A percentile compares a stretch with the other conserved stretches of the same genome.
These are phyloP conservation scores for Ennomos fuscantarius DNA, from an alignment of 2,888 invertebrate species.

Conservation along the genomic window DNA sequence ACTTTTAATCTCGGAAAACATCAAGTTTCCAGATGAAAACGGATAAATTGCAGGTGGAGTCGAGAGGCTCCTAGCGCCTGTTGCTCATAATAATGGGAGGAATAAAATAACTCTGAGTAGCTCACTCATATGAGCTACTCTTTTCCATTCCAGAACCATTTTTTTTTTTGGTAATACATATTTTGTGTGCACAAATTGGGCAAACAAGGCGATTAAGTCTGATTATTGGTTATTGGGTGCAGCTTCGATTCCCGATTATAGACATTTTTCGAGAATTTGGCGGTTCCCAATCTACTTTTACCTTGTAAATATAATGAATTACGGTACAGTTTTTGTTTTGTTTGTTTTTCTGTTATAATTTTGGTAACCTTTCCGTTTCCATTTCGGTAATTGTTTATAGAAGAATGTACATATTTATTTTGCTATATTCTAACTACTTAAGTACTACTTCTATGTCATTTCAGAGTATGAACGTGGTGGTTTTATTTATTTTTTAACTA, in stretches of 20 bases:
- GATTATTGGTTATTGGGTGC: constrained; percentile 78
- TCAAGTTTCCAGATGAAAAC: no score
- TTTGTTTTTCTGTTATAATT: constrained; percentile 55
- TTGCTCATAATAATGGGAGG: no score
- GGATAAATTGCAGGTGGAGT: no score
- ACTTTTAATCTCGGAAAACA: no score
- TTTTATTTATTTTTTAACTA: no score
- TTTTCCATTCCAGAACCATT: no score
- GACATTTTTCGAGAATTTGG: constrained; percentile 71
- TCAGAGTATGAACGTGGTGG: no score
- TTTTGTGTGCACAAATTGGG: constrained; percentile 54
- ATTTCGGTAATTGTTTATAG: neutral
- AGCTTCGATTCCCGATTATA: constrained; percentile 77
- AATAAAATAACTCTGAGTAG: no score
- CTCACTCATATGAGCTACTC: no score
- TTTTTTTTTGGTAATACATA: constrained; percentile 50
- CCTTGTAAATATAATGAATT: constrained; percentile 75
- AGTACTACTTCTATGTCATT: no score
- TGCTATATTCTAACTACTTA: neutral
- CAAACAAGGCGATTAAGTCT: constrained; percentile 73
- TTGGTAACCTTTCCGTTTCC: constrained; percentile 17
- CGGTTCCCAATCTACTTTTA: constrained; percentile 62
- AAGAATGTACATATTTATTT: neutral
- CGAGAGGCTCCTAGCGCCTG: no score
- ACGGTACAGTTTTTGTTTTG: constrained; percentile 51